Evolutionary conservation across 2,797 vertebrate species (phyloP), one percentile per base, ranked within the genome.

Genomic region (Dicrostonyx torquatus): DNA sequence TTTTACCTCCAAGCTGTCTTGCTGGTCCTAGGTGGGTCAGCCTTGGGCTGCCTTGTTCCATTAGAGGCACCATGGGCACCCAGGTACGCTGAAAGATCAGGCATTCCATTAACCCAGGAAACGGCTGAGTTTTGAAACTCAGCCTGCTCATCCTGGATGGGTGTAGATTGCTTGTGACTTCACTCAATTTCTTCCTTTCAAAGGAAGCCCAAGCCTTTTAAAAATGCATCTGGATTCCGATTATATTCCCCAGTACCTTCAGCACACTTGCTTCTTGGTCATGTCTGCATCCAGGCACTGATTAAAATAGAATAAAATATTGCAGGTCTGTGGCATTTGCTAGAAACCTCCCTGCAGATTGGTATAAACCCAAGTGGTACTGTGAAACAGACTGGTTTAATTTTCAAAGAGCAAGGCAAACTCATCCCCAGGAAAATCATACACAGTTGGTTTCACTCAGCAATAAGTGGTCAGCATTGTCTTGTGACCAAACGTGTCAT

Each of bases 401-500:
- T 90, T 92, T 94, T 72, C 77, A 92, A 89, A 1, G 29, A 96
- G 24, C 53, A 60, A 92, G 78, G 50, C 58, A 58, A 66, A 45
- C 24, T 90, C n/a, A 62, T 50, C n/a, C 64, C 40, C 55, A 73
- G 73, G 68, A 95, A 96, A 95, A 95, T 91, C 79, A 93, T 37
- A 66, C 37, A 53, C 62, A 78, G 31, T 37, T 60, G 78, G n/a
- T 94, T 93, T 94, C 77, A 66, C 66, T 93, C 68, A 75, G 75
- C 66, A 76, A 60, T 79, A 86, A 91, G 75, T 89, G 72, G 53
- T 89, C 45, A 68, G 70, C 48, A 91, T 11, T 88, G 86, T n/a
- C 78, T 93, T 79, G 55, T 50, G 76, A 95, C 50, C 83, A 94
- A 88, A 94, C 0, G 1, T 55, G 68, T 72, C 62, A 95, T 43